phyloP scores from a whole-genome alignment of 2,113 vertebrate genomes.

The Petaurus breviceps region DNA sequence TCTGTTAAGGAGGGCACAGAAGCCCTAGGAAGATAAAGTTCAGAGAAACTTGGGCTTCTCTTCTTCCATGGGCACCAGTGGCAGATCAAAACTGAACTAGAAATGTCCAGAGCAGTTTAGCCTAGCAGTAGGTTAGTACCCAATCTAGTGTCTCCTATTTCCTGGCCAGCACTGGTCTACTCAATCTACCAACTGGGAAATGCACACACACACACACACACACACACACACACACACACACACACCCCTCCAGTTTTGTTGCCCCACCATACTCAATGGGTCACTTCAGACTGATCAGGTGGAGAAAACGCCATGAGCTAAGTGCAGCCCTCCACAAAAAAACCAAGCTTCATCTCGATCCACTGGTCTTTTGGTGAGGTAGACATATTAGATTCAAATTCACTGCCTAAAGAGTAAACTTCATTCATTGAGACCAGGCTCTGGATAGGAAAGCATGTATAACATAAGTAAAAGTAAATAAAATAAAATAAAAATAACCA shows the following conservation, averaged over 20 bases:
- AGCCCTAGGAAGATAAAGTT: not conserved
- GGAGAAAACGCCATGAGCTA: not conserved
- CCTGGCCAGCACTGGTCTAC: not conserved
- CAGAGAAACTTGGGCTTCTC: not conserved
- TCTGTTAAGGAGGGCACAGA: not conserved
- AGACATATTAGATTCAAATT: not conserved
- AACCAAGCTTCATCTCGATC: not conserved
- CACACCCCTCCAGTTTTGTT: not conserved
- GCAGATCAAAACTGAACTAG: not conserved
- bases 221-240: not conserved
- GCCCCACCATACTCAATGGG: not conserved
- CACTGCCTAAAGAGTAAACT: not conserved
- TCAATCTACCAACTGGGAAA: not conserved
- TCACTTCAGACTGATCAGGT: not conserved
- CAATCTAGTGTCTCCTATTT: conserved; percentile 4
- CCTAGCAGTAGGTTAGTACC: not conserved
- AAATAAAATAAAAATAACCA: not conserved
- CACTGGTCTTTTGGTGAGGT: not conserved
- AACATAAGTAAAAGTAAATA: not conserved
- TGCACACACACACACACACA: no score
- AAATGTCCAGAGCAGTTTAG: not conserved
- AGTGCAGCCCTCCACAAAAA: not conserved
- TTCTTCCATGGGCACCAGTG: not conserved
- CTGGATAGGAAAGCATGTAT: not conserved
- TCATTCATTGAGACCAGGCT: not conserved